Evolutionary conservation across 2,888 invertebrate species (phyloP).

Genomic region (Deilephila porcellus): DNA sequence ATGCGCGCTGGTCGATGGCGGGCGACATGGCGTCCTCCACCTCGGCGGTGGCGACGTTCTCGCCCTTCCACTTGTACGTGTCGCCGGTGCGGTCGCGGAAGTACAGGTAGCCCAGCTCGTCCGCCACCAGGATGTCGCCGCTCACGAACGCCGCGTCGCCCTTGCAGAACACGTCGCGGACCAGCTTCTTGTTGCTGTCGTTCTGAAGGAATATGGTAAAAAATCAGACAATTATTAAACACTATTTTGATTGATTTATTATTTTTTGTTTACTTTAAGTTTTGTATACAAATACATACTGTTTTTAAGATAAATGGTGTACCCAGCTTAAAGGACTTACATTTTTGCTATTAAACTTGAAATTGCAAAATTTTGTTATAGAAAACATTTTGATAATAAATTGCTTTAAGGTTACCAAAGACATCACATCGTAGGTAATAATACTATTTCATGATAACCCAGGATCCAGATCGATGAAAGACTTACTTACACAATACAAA

Average conservation of each 20-base stretch:
- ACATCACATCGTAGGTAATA: no score
- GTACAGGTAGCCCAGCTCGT: slow-evolving; percentile 96
- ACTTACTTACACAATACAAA: no score
- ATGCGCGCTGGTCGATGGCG: slow-evolving; percentile 89
- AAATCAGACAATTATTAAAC: no score
- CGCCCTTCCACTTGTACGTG: slow-evolving; percentile 96
- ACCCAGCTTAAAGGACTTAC: no score
- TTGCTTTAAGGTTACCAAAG: no score
- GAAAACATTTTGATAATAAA: no score
- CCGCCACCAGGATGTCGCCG: slow-evolving; percentile 94
- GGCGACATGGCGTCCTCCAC: slow-evolving; percentile 96
- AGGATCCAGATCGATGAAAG: no score
- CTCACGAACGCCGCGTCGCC: slow-evolving; percentile 97
- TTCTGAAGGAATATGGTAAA: slow-evolving; percentile 61
- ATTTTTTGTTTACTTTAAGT: neutral
- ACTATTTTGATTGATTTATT: no score
- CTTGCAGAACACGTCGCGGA: slow-evolving; percentile 91
- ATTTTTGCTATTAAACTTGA: no score
- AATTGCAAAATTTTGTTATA: no score
- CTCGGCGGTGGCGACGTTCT: slow-evolving; percentile 98
- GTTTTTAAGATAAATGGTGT: no score
- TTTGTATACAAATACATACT: neutral
- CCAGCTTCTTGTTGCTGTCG: slow-evolving; percentile 94
- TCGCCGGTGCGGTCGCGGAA: slow-evolving; percentile 96
- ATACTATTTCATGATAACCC: no score